phyloP scores from a whole-genome alignment of 1,140 invertebrate genomes.

The Amyelois transitella region DNA sequence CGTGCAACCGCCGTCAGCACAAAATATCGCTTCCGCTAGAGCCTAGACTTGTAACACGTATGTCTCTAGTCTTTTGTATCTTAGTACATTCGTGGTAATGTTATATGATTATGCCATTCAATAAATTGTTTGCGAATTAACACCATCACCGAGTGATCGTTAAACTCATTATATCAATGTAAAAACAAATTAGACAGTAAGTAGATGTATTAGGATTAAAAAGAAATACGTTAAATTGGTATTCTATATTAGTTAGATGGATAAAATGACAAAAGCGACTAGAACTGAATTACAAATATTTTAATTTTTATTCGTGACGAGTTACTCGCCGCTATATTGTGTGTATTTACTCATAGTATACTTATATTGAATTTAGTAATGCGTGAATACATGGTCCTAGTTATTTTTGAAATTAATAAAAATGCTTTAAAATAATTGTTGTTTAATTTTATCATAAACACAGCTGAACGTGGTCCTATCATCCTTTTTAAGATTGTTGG shows the following conservation, averaged over 20 bases:
- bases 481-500: too few relatives aligned
- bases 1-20: too few relatives aligned
- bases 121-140: constrained; percentile 1
- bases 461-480: background rate
- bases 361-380: constrained; percentile 52
- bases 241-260: constrained; percentile 30
- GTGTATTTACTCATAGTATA: constrained; percentile 65
- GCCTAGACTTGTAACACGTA: constrained; percentile 7
- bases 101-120: background rate
- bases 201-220: constrained; percentile 45
- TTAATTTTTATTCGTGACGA: constrained; percentile 34
- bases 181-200: constrained; percentile 46
- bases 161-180: constrained; percentile 25
- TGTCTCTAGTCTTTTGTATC: constrained; percentile 25
- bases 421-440: constrained; percentile 56
- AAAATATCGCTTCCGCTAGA: constrained; percentile 3
- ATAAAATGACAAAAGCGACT: constrained; percentile 31
- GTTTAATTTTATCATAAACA: constrained; percentile 10
- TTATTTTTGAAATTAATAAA: constrained; percentile 70
- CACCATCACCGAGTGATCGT: constrained; percentile 13
- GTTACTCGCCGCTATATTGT: constrained; percentile 39
- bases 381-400: constrained; percentile 61
- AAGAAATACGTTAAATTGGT: constrained; percentile 29
- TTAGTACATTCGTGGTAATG: constrained; percentile 18
- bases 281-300: constrained; percentile 40